A percentile compares a stretch with the other conserved stretches of the same genome.
Evolutionary conservation across 2,888 invertebrate genomes (phyloP).

Genomic region (Habroteleia sp.): DNA sequence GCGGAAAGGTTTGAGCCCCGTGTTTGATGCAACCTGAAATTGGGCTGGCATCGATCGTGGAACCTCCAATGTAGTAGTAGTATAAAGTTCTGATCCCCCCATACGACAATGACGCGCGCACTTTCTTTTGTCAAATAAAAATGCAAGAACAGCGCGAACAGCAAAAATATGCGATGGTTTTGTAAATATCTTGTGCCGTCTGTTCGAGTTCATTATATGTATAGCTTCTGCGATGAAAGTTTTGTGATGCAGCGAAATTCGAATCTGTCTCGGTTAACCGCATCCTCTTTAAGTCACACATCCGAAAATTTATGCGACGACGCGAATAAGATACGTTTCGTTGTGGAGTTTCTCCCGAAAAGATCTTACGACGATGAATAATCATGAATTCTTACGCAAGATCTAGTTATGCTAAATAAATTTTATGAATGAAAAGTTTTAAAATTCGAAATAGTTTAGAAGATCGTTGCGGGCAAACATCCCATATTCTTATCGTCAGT

Average conservation of each 20-base stretch:
- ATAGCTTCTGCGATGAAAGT: conserved; percentile 43
- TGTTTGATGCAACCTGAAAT: not conserved
- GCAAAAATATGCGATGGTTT: conserved; percentile 17
- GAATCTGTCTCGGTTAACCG: conserved; percentile 72
- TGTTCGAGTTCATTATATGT: conserved; percentile 31
- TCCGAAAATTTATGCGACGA: conserved; percentile 67
- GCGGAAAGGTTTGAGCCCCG: not conserved
- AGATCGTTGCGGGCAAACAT: no score
- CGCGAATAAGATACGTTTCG: conserved; percentile 63
- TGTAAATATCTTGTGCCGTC: conserved; percentile 17
- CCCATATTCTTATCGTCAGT: no score
- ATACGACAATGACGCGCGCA: conserved; percentile 2
- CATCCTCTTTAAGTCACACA: conserved; percentile 68
- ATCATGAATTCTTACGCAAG: conserved; percentile 11
- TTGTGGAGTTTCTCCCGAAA: conserved; percentile 14
- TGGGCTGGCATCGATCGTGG: not conserved
- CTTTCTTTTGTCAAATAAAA: conserved; percentile 20
- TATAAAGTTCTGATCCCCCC: no score
- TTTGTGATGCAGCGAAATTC: conserved; percentile 66
- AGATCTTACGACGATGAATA: conserved; percentile 18
- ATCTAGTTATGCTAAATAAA: conserved; percentile 2
- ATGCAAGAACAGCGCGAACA: conserved; percentile 5
- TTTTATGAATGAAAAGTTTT: conserved; percentile 29
- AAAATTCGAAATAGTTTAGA: conserved; percentile 5
- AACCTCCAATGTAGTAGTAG: no score